Evolutionary conservation across 2,888 invertebrate genomes (phyloP).

Genomic region (Leptinotarsa rubiginosa): DNA sequence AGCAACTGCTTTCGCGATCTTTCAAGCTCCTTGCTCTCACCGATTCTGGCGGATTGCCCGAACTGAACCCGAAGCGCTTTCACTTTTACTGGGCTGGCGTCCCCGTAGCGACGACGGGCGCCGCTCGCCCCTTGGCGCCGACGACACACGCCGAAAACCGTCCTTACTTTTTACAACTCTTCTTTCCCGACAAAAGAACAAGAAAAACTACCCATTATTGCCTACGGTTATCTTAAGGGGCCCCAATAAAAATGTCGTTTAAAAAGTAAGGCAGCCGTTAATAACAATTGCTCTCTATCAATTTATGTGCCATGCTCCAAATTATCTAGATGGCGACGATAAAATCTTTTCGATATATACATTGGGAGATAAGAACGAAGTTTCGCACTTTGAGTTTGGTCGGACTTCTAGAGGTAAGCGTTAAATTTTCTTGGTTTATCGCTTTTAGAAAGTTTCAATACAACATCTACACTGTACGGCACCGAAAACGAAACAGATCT

Average conservation of each 20-base stretch:
- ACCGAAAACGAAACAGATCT: too few relatives aligned
- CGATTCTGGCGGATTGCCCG: constrained; percentile 25
- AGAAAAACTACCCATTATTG: constrained; percentile 67
- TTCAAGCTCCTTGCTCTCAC: constrained; percentile 6
- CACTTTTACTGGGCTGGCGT: constrained; percentile 51
- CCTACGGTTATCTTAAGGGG: constrained; percentile 68
- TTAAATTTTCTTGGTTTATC: neutral
- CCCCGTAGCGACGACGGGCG: constrained; percentile 53
- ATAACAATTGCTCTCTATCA: constrained; percentile 65
- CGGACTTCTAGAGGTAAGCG: neutral
- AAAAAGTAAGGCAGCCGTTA: constrained; percentile 65
- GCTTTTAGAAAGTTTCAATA: too few relatives aligned
- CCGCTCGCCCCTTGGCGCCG: constrained; percentile 63
- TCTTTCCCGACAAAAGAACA: constrained; percentile 62
- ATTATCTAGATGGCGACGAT: constrained; percentile 60
- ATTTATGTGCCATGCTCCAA: constrained; percentile 62
- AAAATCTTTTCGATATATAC: constrained; percentile 54
- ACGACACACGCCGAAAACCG: constrained; percentile 56
- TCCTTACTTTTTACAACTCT: constrained; percentile 62
- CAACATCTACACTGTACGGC: too few relatives aligned
- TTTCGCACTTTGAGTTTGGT: constrained; percentile 49
- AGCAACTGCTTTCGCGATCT: constrained; percentile 12
- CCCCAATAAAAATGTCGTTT: constrained; percentile 67
- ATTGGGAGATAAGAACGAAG: constrained; percentile 51
- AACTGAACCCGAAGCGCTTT: constrained; percentile 40